Percentiles rank a stretch among this genome's conserved stretches.
phyloP scores from a whole-genome alignment of 2,888 invertebrate species.

The Xestobium rufovillosum region DNA sequence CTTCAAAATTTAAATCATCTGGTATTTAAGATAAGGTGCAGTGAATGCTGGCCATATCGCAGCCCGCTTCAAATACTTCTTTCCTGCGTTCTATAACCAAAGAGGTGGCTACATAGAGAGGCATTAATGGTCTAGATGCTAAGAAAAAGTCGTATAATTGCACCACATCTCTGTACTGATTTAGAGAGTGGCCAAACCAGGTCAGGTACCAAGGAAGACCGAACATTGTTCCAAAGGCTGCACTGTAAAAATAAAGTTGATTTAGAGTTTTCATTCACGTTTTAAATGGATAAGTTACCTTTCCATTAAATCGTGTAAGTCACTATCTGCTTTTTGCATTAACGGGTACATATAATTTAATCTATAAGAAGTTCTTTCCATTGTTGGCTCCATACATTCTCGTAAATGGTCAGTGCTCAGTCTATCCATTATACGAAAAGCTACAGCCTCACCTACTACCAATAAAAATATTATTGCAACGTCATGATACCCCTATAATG shows the following conservation, averaged over 20 bases:
- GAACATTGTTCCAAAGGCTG: conserved; percentile 85
- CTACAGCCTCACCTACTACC: conserved; percentile 80
- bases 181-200: conserved; percentile 96
- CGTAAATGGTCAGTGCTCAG: conserved; percentile 76
- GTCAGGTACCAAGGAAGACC: conserved; percentile 96
- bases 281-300: conserved; percentile 57
- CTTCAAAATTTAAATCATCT: conserved; percentile 81
- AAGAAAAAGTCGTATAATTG: conserved; percentile 95
- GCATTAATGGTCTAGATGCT: conserved; percentile 81
- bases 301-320: conserved; percentile 68
- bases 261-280: no score
- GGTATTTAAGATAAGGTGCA: conserved; percentile 70
- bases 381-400: conserved; percentile 88
- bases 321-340: conserved; percentile 59
- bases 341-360: conserved; percentile 85
- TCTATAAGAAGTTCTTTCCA: conserved; percentile 85
- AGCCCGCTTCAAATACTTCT: conserved; percentile 65
- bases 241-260: no score
- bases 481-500: conserved; percentile 86
- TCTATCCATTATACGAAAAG: conserved; percentile 81
- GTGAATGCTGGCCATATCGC: conserved; percentile 86
- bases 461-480: conserved; percentile 86
- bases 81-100: conserved; percentile 64
- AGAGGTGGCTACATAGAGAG: conserved; percentile 85
- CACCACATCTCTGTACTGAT: conserved; percentile 81